phyloP scores from a whole-genome alignment of 2,888 invertebrate genomes.

The Argynnis bischoffii region DNA sequence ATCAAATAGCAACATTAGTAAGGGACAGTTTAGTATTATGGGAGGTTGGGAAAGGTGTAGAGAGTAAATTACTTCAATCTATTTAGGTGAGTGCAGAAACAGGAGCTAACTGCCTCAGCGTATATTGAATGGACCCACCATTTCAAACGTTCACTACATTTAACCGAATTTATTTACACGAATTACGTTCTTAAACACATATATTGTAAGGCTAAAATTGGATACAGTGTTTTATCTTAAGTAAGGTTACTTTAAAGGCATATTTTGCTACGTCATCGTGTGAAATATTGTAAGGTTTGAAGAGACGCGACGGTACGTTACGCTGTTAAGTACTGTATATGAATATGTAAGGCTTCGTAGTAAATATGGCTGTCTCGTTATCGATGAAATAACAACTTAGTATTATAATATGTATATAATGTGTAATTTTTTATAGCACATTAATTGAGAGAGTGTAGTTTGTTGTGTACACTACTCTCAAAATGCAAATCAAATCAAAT shows the following conservation, averaged over 20 bases:
- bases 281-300: conserved; percentile 21
- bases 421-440: no score
- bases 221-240: background rate
- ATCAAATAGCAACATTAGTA: conserved; percentile 20
- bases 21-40: conserved; percentile 34
- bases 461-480: no score
- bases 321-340: background rate
- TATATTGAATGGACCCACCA: conserved; percentile 29
- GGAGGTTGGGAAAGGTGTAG: conserved; percentile 29
- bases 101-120: conserved; percentile 35
- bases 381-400: background rate
- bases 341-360: background rate
- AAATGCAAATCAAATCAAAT: no score
- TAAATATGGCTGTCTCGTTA: background rate
- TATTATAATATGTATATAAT: no score
- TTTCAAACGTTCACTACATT: conserved; percentile 29
- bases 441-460: no score
- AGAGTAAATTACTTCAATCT: conserved; percentile 42
- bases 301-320: background rate
- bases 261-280: conserved; percentile 25
- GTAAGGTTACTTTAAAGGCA: conserved; percentile 10
- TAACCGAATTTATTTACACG: conserved; percentile 20
- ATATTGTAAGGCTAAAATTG: conserved; percentile 15
- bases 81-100: conserved; percentile 39
- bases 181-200: conserved; percentile 6